Evolutionary conservation across 2,888 invertebrate genomes (phyloP), one percentile per base, ranked within the genome.

Genomic region (Erebia aethiops): DNA sequence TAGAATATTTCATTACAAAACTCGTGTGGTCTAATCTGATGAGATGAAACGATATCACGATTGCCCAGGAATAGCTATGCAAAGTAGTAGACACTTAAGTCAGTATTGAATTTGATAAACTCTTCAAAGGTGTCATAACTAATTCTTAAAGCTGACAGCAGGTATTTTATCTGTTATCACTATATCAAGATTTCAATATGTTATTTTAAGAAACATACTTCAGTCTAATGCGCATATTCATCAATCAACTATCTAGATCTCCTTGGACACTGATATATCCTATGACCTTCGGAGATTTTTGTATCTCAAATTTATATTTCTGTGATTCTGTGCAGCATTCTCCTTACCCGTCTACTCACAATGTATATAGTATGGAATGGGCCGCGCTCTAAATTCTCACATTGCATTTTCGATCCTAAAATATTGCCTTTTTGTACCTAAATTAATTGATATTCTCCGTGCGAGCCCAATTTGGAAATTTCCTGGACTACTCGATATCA

Each of bases 181-280:
- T 16, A 21, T 66, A 43, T 54, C 66, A 21, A 43, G 43, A 54
- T 21, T 61, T 21, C 51, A 35, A 64, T 58, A 57, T 58, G 43
- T 14, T 58, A 72, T 57, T 72, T 72, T 58, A 52, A 67, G 71
- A 71, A 71, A 69, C 7, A 56, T 54, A 69, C 61, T 69, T 14
- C 60, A 68, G 18, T 56, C 54, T 54, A 49, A 18, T 67, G 46
- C 51, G 41, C 57, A 62, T 66, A 51, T 64, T 57, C 67, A 74
- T 68, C 70, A 54, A 75, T 74, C 71, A 81, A 86, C 84, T 79
- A 85, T 84, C 84, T 81, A 79, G 81, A 85, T 82, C 74, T 79
- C 80, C 78, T 78, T 78, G 77, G 80, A 75, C 76, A 72, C 77
- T 35, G 52, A 67, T 67, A 76, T 79, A 81, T 80, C 80, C 83